These are phyloP conservation scores for Austrofundulus limnaeus DNA, from an alignment of 2,113 vertebrate species.

Conservation along the genomic window DNA sequence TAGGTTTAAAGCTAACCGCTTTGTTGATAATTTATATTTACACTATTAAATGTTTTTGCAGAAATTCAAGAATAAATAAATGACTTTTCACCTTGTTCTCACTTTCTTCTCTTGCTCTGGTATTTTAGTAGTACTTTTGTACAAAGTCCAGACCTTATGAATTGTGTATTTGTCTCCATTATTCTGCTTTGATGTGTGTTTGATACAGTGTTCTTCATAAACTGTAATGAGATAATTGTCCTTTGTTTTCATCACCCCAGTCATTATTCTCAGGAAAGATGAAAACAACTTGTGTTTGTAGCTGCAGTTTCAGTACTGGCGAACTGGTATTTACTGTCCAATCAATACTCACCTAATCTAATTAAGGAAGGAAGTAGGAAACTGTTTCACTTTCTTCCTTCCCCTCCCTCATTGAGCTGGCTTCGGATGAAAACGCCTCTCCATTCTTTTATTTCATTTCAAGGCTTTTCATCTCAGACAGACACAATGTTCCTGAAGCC, in stretches of 20 bases:
- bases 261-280: constrained; percentile 50
- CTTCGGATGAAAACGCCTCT: constrained; percentile 51
- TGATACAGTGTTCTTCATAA: constrained; percentile 38
- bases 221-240: constrained; percentile 49
- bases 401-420: constrained; percentile 26
- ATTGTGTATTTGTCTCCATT: constrained; percentile 3
- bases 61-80: too few relatives aligned
- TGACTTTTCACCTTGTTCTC: too few relatives aligned
- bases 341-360: constrained; percentile 75
- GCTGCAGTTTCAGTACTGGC: constrained; percentile 33
- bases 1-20: too few relatives aligned
- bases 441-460: constrained; percentile 54
- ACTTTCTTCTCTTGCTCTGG: too few relatives aligned
- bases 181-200: constrained; percentile 40
- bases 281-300: constrained; percentile 54
- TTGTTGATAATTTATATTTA: too few relatives aligned
- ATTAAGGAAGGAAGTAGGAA: constrained; percentile 71
- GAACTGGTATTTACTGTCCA: constrained; percentile 63
- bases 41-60: too few relatives aligned
- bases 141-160: too few relatives aligned
- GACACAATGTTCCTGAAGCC: constrained; percentile 71
- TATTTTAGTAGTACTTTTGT: too few relatives aligned
- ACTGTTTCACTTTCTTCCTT: constrained; percentile 52
- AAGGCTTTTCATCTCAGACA: constrained; percentile 72
- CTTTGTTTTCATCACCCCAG: constrained; percentile 52